Evolutionary conservation across 2,797 vertebrate species (phyloP).

Genomic region (Phoxinus dragarum): DNA sequence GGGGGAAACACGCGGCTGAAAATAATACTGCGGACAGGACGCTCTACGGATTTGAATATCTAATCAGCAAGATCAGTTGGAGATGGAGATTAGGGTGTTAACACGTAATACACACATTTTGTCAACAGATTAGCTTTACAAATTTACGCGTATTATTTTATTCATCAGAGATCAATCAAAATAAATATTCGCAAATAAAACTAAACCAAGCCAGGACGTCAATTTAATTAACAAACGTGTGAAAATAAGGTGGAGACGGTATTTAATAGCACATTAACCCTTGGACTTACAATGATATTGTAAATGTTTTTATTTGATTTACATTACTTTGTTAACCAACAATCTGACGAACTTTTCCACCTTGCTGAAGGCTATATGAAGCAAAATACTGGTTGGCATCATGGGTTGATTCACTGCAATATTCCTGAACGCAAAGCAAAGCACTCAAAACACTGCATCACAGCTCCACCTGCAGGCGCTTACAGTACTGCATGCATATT

Average conservation of each 20-base stretch:
- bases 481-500: slow-evolving; percentile 45
- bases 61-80: slow-evolving; percentile 50
- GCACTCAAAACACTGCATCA: slow-evolving; percentile 79
- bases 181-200: background rate
- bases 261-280: background rate
- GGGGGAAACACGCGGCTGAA: slow-evolving; percentile 64
- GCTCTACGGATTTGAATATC: slow-evolving; percentile 57
- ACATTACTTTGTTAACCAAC: background rate
- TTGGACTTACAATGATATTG: background rate
- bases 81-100: slow-evolving; percentile 72
- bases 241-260: background rate
- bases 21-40: slow-evolving; percentile 65
- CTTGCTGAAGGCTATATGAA: background rate
- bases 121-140: slow-evolving; percentile 66
- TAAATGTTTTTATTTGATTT: background rate
- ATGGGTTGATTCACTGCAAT: slow-evolving; percentile 59
- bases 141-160: slow-evolving; percentile 18
- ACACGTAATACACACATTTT: slow-evolving; percentile 69
- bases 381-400: slow-evolving; percentile 19
- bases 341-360: slow-evolving; percentile 17
- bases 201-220: background rate
- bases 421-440: slow-evolving; percentile 41
- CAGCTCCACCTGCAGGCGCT: slow-evolving; percentile 82
- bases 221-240: background rate
- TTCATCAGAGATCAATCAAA: slow-evolving; percentile 21